A percentile compares a stretch with the other conserved stretches of the same genome.
phyloP scores from a whole-genome alignment of 2,113 vertebrate genomes.

The Sisor rabdophorus region DNA sequence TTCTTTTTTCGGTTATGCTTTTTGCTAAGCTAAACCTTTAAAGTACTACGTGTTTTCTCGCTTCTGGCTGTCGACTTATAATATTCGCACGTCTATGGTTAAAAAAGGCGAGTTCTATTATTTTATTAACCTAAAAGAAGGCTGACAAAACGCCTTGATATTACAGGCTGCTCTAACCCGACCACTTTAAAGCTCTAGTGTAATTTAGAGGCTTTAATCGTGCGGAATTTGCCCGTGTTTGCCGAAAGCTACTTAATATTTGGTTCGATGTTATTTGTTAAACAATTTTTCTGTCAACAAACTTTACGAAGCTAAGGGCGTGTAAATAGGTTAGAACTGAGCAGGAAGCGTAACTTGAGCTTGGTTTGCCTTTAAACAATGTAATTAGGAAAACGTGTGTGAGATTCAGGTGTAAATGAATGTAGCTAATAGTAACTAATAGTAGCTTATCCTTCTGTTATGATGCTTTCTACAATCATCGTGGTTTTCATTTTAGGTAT shows the following conservation, averaged over 20 bases:
- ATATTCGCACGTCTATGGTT: background rate
- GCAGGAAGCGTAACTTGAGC: background rate
- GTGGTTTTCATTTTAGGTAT: too few species aligned
- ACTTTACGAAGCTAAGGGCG: background rate
- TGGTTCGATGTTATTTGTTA: background rate
- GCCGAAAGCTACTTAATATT: too few species aligned
- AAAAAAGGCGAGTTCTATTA: background rate
- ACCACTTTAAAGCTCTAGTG: too few species aligned
- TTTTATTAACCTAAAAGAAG: background rate
- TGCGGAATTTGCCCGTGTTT: background rate
- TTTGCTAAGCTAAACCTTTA: conserved; percentile 6
- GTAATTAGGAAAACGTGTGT: background rate
- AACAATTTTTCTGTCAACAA: background rate
- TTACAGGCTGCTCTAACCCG: background rate
- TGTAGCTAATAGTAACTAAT: too few species aligned
- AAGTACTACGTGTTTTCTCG: background rate
- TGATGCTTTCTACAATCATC: too few species aligned
- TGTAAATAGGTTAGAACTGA: background rate
- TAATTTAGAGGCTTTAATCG: too few species aligned
- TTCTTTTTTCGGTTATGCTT: background rate
- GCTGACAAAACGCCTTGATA: background rate
- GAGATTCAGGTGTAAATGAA: background rate
- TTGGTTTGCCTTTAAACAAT: background rate
- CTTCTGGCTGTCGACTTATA: background rate
- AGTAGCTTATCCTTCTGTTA: too few species aligned